Base-by-base conservation (phyloP, 2,113 vertebrate species). In the Pardalotus punctatus region DNA sequence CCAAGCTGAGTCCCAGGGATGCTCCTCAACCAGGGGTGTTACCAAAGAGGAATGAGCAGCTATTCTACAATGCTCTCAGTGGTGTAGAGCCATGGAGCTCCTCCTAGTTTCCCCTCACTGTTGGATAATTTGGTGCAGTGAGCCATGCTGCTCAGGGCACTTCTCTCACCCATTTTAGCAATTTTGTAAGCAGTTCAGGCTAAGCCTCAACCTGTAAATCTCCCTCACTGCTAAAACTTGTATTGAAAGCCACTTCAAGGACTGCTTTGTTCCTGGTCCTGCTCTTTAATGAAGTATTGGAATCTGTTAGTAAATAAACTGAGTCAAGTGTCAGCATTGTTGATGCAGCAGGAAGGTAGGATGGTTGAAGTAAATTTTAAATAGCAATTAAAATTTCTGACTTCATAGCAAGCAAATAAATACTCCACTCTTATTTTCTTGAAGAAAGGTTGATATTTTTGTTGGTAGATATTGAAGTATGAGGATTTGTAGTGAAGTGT, bases 241-340 rank as follows among this genome's bases (percentile, higher is more conserved):
- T 77, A 57, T 24, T 56, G 76, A 78, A 96, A 96, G 88, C 96
- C 96, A 96, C 93, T 96, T 96, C 96, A 96, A 96, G 93, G 86
- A 28, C 76, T 83, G 64, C 94, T 96, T 97, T 96, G 96, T 96
- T 97, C 94, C 88, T 81, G 43, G 56, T 84, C 57, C 81, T 94
- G 69, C 86, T 95, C 96, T 96, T 97, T 96, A 94, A 97, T 97
- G 96, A 96, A 96, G 81, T 84, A 95, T 95, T 94, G 94, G 95
- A 94, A 94, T 84, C 94, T 97, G 91, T 96, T 95, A 74, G 95
- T 97, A 96, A 97, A 96, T 94, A 97, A 96, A 95, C 91, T 95
- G 93, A 96, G 86, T 97, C 93, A 95, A 48, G 62, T 95, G 77
- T 81, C 86, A 87, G 71, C 81, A 15, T 67, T 93, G 93, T 95